Base-by-base conservation (phyloP, 1,140 invertebrate species). In the Calycopis cecrops region DNA sequence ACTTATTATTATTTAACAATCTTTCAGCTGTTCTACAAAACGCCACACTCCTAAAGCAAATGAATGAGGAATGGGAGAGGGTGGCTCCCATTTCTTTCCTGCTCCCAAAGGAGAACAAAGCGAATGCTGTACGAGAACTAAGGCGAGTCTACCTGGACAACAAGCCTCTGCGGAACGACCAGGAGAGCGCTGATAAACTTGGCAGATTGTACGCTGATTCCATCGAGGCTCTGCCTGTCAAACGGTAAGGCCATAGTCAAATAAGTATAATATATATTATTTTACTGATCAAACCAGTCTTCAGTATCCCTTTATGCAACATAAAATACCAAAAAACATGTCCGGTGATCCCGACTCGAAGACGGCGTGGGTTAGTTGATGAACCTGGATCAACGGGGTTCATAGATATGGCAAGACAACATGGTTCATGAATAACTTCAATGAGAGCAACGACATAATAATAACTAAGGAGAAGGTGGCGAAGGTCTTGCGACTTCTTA, bases 201-300 rank as follows among this genome's bases (percentile, higher is more conserved):
- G 75, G 76, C 1, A 63, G 58, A 8, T 47, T 82, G 16, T 82
- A 79, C 55, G 73, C 65, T 12, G 79, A 82, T 34, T 57, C 68
- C 4, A 60, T 76, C 10, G 68, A 63, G 18, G 69, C 63, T 0
- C 74, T 81, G 28, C 63, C 62, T 34, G 63, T 68, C 4, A 71
- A 77, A 28, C 70, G 72, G 78, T 81, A 40, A 14, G 35, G 18
- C 48, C 7, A 40, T 44, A 42, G 38, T 8, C 42, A 35, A 16
- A 37, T 11, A n/a, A n/a, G n/a, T n/a, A n/a, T n/a, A n/a, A n/a
- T n/a, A n/a, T n/a, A n/a, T n/a, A n/a, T n/a, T n/a, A n/a, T n/a
- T n/a, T n/a, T n/a, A n/a, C n/a, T n/a, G n/a, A n/a, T n/a, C n/a
- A n/a, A n/a, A n/a, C n/a, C n/a, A n/a, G n/a, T n/a, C n/a, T n/a